phyloP scores from a whole-genome alignment of 1,140 invertebrate species.

The Danaus plexippus region DNA sequence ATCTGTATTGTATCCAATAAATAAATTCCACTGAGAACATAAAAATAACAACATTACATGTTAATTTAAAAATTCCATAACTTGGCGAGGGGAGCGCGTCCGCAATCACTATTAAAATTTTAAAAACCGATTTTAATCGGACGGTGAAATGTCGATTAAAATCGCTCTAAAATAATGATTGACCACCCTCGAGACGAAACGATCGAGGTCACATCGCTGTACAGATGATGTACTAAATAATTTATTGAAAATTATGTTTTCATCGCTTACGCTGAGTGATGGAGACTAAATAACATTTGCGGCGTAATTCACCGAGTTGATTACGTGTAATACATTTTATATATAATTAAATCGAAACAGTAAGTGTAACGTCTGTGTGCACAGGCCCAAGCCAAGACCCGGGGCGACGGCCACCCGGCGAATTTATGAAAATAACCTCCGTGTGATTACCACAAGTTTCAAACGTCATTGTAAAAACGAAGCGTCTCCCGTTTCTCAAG shows the following conservation, averaged over 20 bases:
- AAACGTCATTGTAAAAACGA: background rate
- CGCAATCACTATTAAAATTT: conserved; percentile 26
- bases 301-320: no score
- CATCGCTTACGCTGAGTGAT: no score
- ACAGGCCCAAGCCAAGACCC: conserved; percentile 10
- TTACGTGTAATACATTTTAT: no score
- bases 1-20: no score
- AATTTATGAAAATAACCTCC: conserved; percentile 43
- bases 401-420: conserved; percentile 29
- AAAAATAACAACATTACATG: background rate
- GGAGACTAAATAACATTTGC: no score
- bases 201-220: background rate
- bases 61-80: conserved; percentile 5
- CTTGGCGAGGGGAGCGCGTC: conserved; percentile 1
- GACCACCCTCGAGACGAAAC: conserved; percentile 23
- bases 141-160: conserved; percentile 35
- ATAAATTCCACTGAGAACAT: no score
- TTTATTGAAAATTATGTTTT: background rate
- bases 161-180: conserved; percentile 30
- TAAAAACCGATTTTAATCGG: conserved; percentile 27
- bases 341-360: no score
- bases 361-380: background rate
- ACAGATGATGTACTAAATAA: background rate
- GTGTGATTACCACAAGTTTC: conserved; percentile 14
- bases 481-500: conserved; percentile 5